These are phyloP conservation scores for Orussus abietinus DNA, from an alignment of 1,140 invertebrate species.

Conservation along the genomic window DNA sequence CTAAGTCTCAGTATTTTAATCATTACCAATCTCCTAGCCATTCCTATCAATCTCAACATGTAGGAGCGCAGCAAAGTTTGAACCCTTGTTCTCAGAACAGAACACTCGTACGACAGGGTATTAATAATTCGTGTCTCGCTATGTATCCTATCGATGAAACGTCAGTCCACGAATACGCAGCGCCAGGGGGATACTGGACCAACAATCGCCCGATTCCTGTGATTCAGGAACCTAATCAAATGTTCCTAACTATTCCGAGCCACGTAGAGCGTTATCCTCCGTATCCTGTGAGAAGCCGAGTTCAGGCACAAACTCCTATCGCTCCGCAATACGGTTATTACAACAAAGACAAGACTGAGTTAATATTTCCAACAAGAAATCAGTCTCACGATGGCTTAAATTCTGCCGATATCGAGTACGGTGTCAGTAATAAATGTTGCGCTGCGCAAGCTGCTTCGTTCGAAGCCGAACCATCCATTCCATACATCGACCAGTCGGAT, in stretches of 20 bases:
- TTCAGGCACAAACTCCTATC: neutral
- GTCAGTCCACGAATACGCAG: constrained; percentile 7
- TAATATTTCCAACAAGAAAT: constrained; percentile 25
- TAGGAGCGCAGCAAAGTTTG: constrained; percentile 1
- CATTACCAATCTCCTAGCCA: constrained; percentile 23
- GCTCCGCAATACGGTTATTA: constrained; percentile 26
- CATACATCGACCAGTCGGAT: constrained; percentile 38
- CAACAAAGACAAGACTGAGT: constrained; percentile 32
- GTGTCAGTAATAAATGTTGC: constrained; percentile 7
- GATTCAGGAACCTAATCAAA: constrained; percentile 32
- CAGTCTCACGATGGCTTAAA: constrained; percentile 17
- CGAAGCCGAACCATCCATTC: constrained; percentile 28
- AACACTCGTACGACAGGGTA: constrained; percentile 20
- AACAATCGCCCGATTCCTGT: constrained; percentile 27
- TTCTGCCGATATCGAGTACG: constrained; percentile 6
- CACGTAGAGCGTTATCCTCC: constrained; percentile 33
- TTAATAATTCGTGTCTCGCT: constrained; percentile 24
- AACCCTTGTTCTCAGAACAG: too few species aligned
- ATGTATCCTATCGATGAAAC: constrained; percentile 27
- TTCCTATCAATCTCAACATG: constrained; percentile 16
- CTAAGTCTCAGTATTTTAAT: constrained; percentile 23
- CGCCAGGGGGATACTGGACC: constrained; percentile 24
- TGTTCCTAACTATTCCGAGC: constrained; percentile 38
- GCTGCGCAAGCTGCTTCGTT: constrained; percentile 19
- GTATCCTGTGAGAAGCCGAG: constrained; percentile 26